Base-by-base conservation (phyloP, 1,140 invertebrate species). In the Diabrotica undecimpunctata region DNA sequence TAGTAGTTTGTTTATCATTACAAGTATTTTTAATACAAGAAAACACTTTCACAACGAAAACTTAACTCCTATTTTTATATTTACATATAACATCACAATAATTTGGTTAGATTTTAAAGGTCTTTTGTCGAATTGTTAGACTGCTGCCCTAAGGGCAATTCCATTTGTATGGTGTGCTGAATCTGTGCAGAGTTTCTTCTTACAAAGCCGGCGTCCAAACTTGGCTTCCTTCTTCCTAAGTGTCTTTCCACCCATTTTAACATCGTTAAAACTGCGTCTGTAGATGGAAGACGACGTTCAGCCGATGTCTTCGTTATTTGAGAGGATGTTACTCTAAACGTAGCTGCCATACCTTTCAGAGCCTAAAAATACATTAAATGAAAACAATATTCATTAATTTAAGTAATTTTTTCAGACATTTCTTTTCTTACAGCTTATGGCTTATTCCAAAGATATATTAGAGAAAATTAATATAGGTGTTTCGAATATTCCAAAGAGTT, bases 341-440 rank as follows among this genome's bases (percentile, higher is more conserved):
- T 95, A 0, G 91, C 89, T 4, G 93, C 93, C 91, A 96, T 94
- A 76, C 91, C 91, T 83, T 93, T 92, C 11, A 93, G 76, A 5
- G 91, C 89, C 90, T 92, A 25, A 70, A 37, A 68, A 55, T 78
- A 70, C 35, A 62, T 46, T 13, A 52, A 2, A 61, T 25, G 4
- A 25, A 25, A 25, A 2, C 4, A 25, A 25, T 25, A 25, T 25
- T 25, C 1, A 25, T 4, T 25, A 25, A 25, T 25, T 25, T 25
- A 25, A 25, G 25, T 25, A 25, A 25, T 25, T 25, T 25, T 25
- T 2, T 25, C n/a, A n/a, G n/a, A n/a, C n/a, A n/a, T n/a, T n/a
- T n/a, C n/a, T n/a, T n/a, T n/a, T n/a, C n/a, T n/a, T n/a, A n/a
- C n/a, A n/a, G n/a, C n/a, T n/a, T n/a, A n/a, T n/a, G n/a, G n/a